Evolutionary conservation across 1,140 invertebrate genomes (phyloP).

Genomic region (Drosophila malerkotliana): DNA sequence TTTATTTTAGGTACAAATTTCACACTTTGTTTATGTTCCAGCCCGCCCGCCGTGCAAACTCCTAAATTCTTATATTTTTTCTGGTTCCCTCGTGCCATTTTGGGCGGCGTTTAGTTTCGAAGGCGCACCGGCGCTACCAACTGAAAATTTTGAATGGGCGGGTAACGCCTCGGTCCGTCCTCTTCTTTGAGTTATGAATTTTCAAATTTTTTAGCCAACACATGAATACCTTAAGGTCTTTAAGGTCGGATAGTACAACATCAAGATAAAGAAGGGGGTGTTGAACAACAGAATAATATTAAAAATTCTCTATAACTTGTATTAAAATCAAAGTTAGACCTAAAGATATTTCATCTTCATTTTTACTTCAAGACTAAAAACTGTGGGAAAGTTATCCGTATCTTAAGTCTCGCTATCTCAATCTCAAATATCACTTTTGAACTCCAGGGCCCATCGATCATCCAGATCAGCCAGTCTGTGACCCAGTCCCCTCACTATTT

Average conservation of each 20-base stretch:
- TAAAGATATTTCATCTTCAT: not conserved
- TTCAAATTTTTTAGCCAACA: slow-evolving; percentile 23
- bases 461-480: slow-evolving; percentile 22
- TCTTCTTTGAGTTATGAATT: slow-evolving; percentile 27
- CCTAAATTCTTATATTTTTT: not conserved
- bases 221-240: slow-evolving; percentile 25
- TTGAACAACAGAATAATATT: too few species aligned
- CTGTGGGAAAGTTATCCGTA: slow-evolving; percentile 31
- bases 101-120: not conserved
- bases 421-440: slow-evolving; percentile 8
- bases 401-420: slow-evolving; percentile 16
- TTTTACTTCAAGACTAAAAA: not conserved
- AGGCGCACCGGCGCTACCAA: slow-evolving; percentile 41
- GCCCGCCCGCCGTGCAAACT: slow-evolving; percentile 60
- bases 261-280: too few species aligned
- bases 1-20: slow-evolving; percentile 81
- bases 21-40: slow-evolving; percentile 70
- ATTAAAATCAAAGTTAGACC: slow-evolving; percentile 1
- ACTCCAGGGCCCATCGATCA: slow-evolving; percentile 23
- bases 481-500: slow-evolving; percentile 53
- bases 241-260: not conserved
- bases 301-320: too few species aligned
- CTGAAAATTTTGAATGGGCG: slow-evolving; percentile 29
- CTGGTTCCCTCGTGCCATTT: slow-evolving; percentile 22
- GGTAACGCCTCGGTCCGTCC: slow-evolving; percentile 28